Evolutionary conservation across 37 sponge, comb jelly and placozoan species (phyloP).

Genomic region (Aplysina aerophoba): DNA sequence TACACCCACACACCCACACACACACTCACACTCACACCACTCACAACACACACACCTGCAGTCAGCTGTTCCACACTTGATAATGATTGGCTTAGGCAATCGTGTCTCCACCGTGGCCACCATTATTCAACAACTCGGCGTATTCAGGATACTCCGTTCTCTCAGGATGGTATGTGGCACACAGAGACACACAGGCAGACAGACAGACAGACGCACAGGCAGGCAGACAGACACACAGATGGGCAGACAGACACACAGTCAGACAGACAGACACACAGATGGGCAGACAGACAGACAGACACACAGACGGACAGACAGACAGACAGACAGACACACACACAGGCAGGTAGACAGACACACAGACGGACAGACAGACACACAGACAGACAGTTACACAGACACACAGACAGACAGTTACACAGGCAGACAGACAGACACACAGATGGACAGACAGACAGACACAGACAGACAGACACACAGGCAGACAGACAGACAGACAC

Average conservation of each 20-base stretch:
- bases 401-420: not conserved
- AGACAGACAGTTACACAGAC: not conserved
- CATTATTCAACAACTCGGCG: constrained; percentile 61
- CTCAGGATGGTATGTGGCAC: constrained; percentile 75
- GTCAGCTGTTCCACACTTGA: constrained; percentile 42
- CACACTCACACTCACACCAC: not conserved
- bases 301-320: not conserved
- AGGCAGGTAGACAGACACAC: constrained; percentile 34
- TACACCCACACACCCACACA: too few relatives aligned
- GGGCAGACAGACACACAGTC: not conserved
- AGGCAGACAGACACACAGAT: constrained; percentile 30
- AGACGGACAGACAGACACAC: too few relatives aligned
- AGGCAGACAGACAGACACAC: constrained; percentile 35
- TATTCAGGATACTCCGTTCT: constrained; percentile 82
- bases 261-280: not conserved
- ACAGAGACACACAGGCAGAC: not conserved
- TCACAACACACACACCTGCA: constrained; percentile 2
- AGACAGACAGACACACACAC: constrained; percentile 5
- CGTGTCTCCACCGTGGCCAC: constrained; percentile 10
- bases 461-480: not conserved
- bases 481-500: constrained; percentile 15
- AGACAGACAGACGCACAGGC: constrained; percentile 12
- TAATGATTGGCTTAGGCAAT: constrained; percentile 26
- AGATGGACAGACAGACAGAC: too few relatives aligned
- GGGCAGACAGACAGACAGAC: constrained; percentile 26